Base-by-base conservation (phyloP, 1,140 invertebrate species). In the Elymnias hypermnestra region DNA sequence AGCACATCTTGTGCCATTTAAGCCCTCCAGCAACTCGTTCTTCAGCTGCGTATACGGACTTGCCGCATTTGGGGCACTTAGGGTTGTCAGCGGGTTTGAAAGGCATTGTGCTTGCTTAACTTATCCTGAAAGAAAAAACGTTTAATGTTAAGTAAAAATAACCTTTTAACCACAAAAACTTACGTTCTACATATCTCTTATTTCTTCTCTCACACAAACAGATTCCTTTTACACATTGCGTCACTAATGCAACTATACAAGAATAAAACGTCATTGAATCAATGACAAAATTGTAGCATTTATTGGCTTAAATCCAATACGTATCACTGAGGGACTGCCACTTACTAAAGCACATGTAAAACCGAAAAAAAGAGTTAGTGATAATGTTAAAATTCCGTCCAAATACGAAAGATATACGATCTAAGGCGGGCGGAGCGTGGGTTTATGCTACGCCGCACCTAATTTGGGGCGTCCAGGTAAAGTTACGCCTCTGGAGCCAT, bases 1-100 rank as follows among this genome's bases (percentile, higher is more conserved):
- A 99, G 91, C 98, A 99, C 87, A 93, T 93, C 89, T 99, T 99
- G 92, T 99, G 97, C 93, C 93, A 99, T 91, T 98, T 98, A 76
- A 95, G 92, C 72, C 97, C 97, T 72, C 96, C 98, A 60, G 97
- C 98, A 61, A 98, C 92, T 72, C 96, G 93, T 87, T 99, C 97
- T 88, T 99, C 98, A 41, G 98, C 98, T 58, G 97, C 97, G 86
- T 99, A 99, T 28, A 99, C 98, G 47, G 97, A 95, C 89, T 98
- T 98, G 77, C 93, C 92, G 91, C 98, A 99, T 88, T 98, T 97
- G 53, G 97, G 97, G 91, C 98, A 99, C 88, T 98, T 98, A 60
- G 95, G 93, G 87, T 96, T 94, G 82, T 98, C 96, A 67, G 93
- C 91, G 76, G 97, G 94, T 90, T 97, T 97, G 94, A 98, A 99